Percentiles rank a stretch among this genome's conserved stretches.
phyloP scores from a whole-genome alignment of 2,113 vertebrate species.

The Gymnobelideus leadbeateri region DNA sequence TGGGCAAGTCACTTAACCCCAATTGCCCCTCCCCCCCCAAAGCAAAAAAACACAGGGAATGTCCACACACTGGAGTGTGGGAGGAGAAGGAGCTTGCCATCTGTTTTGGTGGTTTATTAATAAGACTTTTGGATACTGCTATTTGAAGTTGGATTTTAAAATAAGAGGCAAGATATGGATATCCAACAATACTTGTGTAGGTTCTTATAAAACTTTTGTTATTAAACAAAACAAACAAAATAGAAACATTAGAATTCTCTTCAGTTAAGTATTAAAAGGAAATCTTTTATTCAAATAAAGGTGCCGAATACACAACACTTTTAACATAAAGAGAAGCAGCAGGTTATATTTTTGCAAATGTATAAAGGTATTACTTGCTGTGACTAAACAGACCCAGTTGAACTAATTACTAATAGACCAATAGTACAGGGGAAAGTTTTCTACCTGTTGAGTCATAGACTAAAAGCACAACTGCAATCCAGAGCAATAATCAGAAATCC shows the following conservation, averaged over 20 bases:
- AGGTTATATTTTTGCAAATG: conserved; percentile 35
- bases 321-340: conserved; percentile 24
- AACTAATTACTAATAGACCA: conserved; percentile 40
- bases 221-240: conserved; percentile 26
- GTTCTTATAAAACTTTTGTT: neutral
- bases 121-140: neutral
- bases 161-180: conserved; percentile 8
- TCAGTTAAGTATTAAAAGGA: conserved; percentile 28
- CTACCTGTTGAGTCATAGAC: conserved; percentile 37
- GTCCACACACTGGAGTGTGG: no score
- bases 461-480: conserved; percentile 29
- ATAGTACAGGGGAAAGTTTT: neutral
- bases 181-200: neutral
- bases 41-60: neutral
- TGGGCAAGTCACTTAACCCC: no score
- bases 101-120: neutral
- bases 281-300: conserved; percentile 54
- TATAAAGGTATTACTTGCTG: neutral
- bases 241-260: conserved; percentile 18
- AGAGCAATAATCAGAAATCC: neutral
- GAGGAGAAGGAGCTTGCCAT: neutral
- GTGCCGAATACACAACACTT: conserved; percentile 29
- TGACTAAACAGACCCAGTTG: conserved; percentile 18
- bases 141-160: conserved; percentile 41
- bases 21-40: no score